Evolutionary conservation across 2,113 vertebrate genomes (phyloP).

Genomic region (Spermophilus dauricus): DNA sequence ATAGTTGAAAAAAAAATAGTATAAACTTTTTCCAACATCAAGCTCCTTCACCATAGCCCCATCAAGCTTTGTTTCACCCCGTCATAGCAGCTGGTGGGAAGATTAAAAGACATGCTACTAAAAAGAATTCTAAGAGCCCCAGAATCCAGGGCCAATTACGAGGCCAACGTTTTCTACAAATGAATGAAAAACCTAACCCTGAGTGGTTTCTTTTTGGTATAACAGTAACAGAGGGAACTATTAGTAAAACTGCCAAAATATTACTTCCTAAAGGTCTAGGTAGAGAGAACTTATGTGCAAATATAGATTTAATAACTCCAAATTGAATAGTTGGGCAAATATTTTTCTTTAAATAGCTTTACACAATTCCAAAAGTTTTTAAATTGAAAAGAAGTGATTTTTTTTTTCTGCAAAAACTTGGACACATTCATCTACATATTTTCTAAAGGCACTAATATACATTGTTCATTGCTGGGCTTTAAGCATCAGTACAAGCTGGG

Average conservation of each 20-base stretch:
- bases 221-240: background rate
- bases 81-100: background rate
- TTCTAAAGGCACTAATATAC: background rate
- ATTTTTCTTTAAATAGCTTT: conserved; percentile 31
- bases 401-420: background rate
- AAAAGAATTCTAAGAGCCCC: background rate
- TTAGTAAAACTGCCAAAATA: background rate
- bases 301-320: background rate
- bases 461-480: background rate
- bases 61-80: background rate
- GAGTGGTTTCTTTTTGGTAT: background rate
- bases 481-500: background rate
- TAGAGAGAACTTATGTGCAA: background rate
- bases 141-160: background rate
- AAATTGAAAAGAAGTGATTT: background rate
- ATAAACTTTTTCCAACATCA: background rate
- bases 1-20: background rate
- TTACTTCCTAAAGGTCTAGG: background rate
- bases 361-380: conserved; percentile 34
- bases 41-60: background rate
- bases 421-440: background rate
- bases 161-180: background rate
- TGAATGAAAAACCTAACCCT: background rate
- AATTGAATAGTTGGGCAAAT: background rate
- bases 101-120: background rate